Conservation (phyloP, 2,113 vertebrate species). For the Trematocara macrostoma region DNA sequence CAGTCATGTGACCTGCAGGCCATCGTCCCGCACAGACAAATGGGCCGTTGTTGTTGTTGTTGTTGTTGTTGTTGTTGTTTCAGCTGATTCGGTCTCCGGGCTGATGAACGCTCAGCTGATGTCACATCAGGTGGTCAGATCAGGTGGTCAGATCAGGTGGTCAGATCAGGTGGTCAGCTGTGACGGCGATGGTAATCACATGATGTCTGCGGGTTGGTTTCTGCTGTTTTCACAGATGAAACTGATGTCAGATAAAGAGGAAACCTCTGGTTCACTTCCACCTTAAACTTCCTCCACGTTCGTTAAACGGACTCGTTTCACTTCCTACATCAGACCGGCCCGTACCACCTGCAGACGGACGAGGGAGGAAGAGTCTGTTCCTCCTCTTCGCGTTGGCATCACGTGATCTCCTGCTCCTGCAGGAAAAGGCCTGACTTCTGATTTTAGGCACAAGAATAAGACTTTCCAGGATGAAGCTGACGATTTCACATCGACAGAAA, state of each 20-base stretch:
- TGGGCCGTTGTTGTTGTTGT: not conserved
- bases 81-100: not conserved
- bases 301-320: not conserved
- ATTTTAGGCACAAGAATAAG: not conserved
- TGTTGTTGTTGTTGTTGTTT: not conserved
- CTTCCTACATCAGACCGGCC: not conserved
- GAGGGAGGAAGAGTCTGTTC: not conserved
- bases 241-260: not conserved
- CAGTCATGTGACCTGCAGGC: not conserved
- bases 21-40: not conserved
- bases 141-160: too few species aligned
- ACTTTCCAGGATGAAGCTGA: not conserved
- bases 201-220: not conserved
- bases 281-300: not conserved
- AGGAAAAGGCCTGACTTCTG: not conserved
- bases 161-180: not conserved
- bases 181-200: not conserved
- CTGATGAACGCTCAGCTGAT: conserved; percentile 1
- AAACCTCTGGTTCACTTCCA: not conserved
- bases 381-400: not conserved
- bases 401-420: not conserved
- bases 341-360: not conserved
- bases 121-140: not conserved
- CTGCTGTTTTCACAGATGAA: not conserved
- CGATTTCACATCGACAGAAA: not conserved